A percentile compares a stretch with the other conserved stretches of the same genome.
Evolutionary conservation across 2,797 vertebrate species (phyloP).

Genomic region (Mico argentatus): DNA sequence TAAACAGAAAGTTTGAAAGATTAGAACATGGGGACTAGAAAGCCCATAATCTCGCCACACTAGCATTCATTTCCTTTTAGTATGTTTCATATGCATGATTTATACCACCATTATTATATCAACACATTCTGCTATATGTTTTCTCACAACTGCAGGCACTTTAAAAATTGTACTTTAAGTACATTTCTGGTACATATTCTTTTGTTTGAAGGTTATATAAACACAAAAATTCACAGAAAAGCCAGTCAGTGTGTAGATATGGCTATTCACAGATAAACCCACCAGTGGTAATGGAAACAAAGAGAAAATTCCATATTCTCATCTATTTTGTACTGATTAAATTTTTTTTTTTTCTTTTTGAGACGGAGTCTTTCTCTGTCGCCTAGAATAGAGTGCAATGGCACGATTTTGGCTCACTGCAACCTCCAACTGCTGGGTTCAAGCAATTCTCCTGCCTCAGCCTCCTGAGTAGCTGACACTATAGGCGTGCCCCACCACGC

Average conservation of each 20-base stretch:
- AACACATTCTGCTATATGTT: neutral
- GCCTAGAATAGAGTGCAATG: too few relatives aligned
- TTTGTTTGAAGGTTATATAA: neutral
- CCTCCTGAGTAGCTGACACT: too few relatives aligned
- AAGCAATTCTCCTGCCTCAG: too few relatives aligned
- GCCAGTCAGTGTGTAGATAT: neutral
- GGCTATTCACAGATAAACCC: neutral
- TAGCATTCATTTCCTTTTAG: neutral
- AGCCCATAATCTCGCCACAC: neutral
- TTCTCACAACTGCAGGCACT: neutral
- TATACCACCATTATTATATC: neutral
- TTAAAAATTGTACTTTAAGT: conserved; percentile 23
- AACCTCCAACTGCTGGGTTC: too few relatives aligned
- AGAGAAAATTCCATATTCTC: neutral
- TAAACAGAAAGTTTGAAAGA: conserved; percentile 25
- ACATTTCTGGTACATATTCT: neutral
- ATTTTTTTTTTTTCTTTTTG: neutral
- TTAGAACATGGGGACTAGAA: neutral
- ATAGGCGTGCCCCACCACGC: too few relatives aligned
- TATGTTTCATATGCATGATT: neutral
- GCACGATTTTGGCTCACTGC: too few relatives aligned
- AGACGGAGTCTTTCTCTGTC: too few relatives aligned
- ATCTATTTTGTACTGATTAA: neutral
- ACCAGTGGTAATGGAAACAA: neutral
- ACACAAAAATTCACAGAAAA: neutral